These are phyloP conservation scores for Dasypolia templi DNA, from an alignment of 2,888 invertebrate species.

Conservation along the genomic window DNA sequence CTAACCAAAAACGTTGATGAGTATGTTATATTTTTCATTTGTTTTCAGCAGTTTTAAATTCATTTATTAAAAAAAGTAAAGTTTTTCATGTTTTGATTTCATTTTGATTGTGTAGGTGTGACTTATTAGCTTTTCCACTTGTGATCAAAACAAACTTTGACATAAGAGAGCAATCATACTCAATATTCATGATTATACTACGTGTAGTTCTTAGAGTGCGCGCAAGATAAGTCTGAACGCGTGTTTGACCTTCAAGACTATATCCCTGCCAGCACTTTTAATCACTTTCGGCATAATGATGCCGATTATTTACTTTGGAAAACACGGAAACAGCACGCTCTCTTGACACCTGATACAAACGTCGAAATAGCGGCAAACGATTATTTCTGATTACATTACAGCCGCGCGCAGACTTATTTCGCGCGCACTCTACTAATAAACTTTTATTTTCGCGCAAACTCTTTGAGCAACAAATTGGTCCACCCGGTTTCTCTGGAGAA, in stretches of 20 bases:
- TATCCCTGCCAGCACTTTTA: too few relatives aligned
- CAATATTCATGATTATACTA: background rate
- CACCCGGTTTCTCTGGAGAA: conserved; percentile 59
- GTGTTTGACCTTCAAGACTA: too few relatives aligned
- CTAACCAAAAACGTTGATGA: conserved; percentile 10
- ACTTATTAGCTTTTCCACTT: background rate
- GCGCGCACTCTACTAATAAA: too few relatives aligned
- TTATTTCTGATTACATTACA: too few relatives aligned
- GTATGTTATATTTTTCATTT: background rate
- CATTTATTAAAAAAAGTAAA: background rate
- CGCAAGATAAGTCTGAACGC: too few relatives aligned
- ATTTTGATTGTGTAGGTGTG: background rate
- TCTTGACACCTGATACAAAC: too few relatives aligned
- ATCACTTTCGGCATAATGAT: too few relatives aligned
- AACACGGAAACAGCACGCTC: too few relatives aligned
- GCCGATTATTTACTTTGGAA: too few relatives aligned
- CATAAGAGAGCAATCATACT: background rate
- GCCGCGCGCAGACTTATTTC: too few relatives aligned
- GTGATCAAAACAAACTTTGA: background rate
- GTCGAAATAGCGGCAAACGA: too few relatives aligned
- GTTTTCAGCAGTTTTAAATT: background rate
- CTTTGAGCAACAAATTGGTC: conserved; percentile 38
- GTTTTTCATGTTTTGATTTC: background rate
- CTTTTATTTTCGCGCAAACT: conserved; percentile 40
- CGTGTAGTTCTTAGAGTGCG: background rate